phyloP scores from a whole-genome alignment of 1,140 invertebrate species.

The Bombus haemorrhoidalis region DNA sequence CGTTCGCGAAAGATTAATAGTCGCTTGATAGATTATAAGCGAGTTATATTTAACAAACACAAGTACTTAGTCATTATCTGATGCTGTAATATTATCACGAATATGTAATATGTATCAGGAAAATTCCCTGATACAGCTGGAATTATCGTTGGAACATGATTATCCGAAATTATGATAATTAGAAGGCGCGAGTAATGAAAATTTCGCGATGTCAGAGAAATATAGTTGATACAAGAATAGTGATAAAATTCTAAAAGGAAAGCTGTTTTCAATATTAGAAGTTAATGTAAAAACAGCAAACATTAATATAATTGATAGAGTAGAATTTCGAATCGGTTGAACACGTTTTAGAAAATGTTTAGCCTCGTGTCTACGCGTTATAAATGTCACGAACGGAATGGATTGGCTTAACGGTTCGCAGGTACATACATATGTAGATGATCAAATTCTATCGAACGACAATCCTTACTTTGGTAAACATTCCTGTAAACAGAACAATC shows the following conservation, averaged over 20 bases:
- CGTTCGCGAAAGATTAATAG: constrained; percentile 20
- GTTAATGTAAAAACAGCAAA: no score
- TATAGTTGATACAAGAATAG: background rate
- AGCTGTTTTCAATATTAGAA: no score
- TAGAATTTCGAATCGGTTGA: no score
- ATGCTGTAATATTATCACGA: background rate
- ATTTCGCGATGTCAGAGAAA: background rate
- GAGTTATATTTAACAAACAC: constrained; percentile 28
- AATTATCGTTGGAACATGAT: background rate
- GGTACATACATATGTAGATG: no score
- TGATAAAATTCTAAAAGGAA: background rate
- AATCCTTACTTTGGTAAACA: no score
- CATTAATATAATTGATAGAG: no score
- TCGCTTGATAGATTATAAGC: constrained; percentile 30
- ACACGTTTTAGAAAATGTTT: no score
- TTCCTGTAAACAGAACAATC: no score
- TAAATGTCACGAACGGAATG: no score
- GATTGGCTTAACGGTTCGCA: no score
- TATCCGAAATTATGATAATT: background rate
- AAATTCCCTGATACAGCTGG: background rate
- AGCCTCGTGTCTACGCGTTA: no score
- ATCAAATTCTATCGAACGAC: no score
- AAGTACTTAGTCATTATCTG: background rate
- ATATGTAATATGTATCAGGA: background rate
- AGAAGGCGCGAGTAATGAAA: background rate